Evolutionary conservation across 2,888 invertebrate species (phyloP).

Genomic region (Axea sp.): DNA sequence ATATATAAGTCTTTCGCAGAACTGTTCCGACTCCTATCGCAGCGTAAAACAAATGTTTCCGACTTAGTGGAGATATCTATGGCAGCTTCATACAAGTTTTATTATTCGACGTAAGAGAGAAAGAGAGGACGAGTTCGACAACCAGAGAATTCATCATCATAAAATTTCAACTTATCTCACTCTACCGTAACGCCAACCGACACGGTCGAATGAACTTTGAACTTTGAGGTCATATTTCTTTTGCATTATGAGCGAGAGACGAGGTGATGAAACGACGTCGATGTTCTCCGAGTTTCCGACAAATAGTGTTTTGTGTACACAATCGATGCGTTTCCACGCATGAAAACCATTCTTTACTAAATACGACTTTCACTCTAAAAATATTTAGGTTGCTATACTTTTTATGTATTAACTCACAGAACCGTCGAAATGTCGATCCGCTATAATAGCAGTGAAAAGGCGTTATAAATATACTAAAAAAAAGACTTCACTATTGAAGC

Average conservation of each 20-base stretch:
- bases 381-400: too few relatives aligned
- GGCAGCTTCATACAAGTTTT: conserved; percentile 64
- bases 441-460: too few relatives aligned
- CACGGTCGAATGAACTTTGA: conserved; percentile 62
- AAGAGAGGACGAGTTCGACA: conserved; percentile 64
- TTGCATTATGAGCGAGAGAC: conserved; percentile 54
- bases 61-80: conserved; percentile 62
- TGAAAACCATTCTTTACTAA: background rate
- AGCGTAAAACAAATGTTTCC: conserved; percentile 63
- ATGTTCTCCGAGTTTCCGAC: conserved; percentile 19
- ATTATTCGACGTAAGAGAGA: conserved; percentile 64
- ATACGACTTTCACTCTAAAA: background rate
- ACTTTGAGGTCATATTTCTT: conserved; percentile 60
- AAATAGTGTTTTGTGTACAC: conserved; percentile 23
- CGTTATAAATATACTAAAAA: too few relatives aligned
- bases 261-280: conserved; percentile 57
- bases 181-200: conserved; percentile 53
- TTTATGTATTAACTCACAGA: too few relatives aligned
- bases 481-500: too few relatives aligned
- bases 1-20: conserved; percentile 50
- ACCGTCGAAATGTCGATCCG: too few relatives aligned
- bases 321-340: conserved; percentile 9
- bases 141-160: conserved; percentile 68
- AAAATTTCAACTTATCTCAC: conserved; percentile 69
- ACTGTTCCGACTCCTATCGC: conserved; percentile 57